These are phyloP conservation scores for Aphrocallistes beatrix DNA, from an alignment of 37 sponge, comb jelly and placozoan genomes.

Conservation along the genomic window DNA sequence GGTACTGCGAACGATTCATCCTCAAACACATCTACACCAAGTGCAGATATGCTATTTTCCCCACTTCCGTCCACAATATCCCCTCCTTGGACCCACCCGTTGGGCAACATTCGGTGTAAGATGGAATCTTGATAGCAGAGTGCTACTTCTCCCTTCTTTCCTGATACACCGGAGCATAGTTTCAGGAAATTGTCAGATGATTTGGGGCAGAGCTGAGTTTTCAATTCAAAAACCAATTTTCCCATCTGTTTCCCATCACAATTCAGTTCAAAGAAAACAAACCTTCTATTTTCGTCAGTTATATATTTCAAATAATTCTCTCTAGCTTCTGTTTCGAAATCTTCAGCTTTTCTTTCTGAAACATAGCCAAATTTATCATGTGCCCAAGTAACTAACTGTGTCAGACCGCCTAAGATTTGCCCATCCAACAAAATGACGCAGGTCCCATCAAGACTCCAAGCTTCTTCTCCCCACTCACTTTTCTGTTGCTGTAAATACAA, in stretches of 20 bases:
- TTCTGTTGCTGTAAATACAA: background rate
- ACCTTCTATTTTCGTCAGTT: background rate
- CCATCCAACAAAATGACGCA: background rate
- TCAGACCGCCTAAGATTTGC: background rate
- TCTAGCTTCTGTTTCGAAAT: background rate
- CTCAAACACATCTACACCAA: background rate
- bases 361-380: background rate
- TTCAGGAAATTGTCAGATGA: conserved; percentile 54
- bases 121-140: conserved; percentile 43
- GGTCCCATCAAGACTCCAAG: background rate
- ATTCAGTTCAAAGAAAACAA: background rate
- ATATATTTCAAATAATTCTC: background rate
- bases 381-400: background rate
- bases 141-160: conserved; percentile 8
- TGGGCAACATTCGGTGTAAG: conserved; percentile 54
- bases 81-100: conserved; percentile 86
- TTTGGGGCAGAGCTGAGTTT: conserved; percentile 47
- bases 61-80: conserved; percentile 41
- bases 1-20: conserved; percentile 67
- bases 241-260: background rate
- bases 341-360: background rate
- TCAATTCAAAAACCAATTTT: conserved; percentile 36
- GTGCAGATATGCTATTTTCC: conserved; percentile 15
- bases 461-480: background rate
- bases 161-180: conserved; percentile 57